Evolutionary conservation across 1,140 invertebrate genomes (phyloP), one percentile per base, ranked within the genome.

Genomic region (Steinernema feltiae): DNA sequence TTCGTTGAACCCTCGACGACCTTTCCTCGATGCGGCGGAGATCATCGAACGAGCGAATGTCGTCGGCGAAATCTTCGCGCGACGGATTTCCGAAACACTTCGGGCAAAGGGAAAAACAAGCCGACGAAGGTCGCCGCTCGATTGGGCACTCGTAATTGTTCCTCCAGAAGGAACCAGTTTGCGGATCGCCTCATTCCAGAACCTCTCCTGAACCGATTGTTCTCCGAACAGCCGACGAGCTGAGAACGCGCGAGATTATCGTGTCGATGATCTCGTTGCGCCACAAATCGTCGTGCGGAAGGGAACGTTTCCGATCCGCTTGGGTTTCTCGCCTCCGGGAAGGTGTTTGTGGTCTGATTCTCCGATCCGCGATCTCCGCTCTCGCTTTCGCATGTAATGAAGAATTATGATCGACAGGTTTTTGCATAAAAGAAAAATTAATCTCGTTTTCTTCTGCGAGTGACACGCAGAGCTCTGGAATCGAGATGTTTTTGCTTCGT

Each of bases 81-180:
- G 53, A 21, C 53, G 53, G 53, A 63, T 63, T 63, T 63, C 53
- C 53, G 53, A 63, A 63, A 63, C 15, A n/a, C n/a, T n/a, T 63
- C 3, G 7, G 35, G 35, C 53, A 27, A 46, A n/a, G 24, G 15
- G 53, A 63, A 63, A 63, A 63, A 63, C 53, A 63, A 41, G 35
- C 35, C 35, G 53, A 27, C 7, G 53, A 63, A 63, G 53, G 53
- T n/a, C 53, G 53, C 7, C 35, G 35, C 35, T 41, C 35, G 35
- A 41, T 41, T 41, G 35, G 18, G 53, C 24, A 3, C 15, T 3
- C 53, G 24, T 63, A 63, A 63, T 15, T 63, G 15, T 63, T 27
- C 24, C 53, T 63, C 53, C 24, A 3, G 24, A 12, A 15, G 12
- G 53, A 15, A n/a, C 53, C 53, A 63, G 24, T 15, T 41, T 41